Evolutionary conservation across 1,140 invertebrate genomes (phyloP).

Genomic region (Cherax destructor): DNA sequence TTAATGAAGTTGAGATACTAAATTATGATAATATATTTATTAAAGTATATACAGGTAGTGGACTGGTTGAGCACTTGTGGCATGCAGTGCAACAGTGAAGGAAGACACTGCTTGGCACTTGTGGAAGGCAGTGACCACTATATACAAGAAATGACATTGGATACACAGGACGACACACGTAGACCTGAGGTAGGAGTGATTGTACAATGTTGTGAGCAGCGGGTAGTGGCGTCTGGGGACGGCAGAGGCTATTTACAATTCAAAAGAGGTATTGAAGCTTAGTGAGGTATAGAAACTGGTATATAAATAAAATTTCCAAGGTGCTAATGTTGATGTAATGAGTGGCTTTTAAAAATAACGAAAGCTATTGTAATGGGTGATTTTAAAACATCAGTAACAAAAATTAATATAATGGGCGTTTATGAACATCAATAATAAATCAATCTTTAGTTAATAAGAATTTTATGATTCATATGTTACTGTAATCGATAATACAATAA

Average conservation of each 20-base stretch:
- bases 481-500: too few relatives aligned
- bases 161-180: slow-evolving; percentile 42
- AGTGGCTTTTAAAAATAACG: too few relatives aligned
- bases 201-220: slow-evolving; percentile 39
- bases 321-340: too few relatives aligned
- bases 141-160: slow-evolving; percentile 40
- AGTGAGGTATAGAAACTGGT: not conserved
- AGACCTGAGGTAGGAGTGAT: slow-evolving; percentile 57
- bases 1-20: slow-evolving; percentile 1
- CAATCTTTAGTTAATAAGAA: too few relatives aligned
- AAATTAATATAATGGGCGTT: too few relatives aligned
- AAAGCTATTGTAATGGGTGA: not conserved
- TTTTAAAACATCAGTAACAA: not conserved
- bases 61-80: slow-evolving; percentile 40
- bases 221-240: not conserved
- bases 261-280: not conserved
- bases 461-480: too few relatives aligned
- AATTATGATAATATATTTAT: not conserved
- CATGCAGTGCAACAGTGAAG: slow-evolving; percentile 27
- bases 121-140: slow-evolving; percentile 58
- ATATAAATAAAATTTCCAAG: not conserved
- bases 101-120: slow-evolving; percentile 54
- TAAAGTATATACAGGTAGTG: slow-evolving; percentile 13
- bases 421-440: too few relatives aligned
- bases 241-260: not conserved